phyloP scores from a whole-genome alignment of 1,140 invertebrate species.

The Pseudomyrmex dendroicus region DNA sequence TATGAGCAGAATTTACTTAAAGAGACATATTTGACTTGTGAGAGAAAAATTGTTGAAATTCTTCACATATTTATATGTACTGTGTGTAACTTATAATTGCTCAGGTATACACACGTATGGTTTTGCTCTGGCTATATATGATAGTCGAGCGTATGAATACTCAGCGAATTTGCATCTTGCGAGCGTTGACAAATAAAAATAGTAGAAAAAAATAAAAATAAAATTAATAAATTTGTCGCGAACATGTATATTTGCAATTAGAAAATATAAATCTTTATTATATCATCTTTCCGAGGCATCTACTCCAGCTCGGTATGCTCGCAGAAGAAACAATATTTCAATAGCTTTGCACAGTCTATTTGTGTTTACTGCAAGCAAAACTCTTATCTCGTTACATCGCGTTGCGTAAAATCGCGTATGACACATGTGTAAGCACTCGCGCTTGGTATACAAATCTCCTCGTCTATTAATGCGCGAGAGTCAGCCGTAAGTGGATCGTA shows the following conservation, averaged over 20 bases:
- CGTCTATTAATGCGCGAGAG: conserved; percentile 20
- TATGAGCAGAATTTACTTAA: neutral
- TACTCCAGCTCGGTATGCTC: neutral
- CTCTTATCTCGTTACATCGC: conserved; percentile 23
- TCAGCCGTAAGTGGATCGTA: neutral
- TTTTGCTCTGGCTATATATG: neutral
- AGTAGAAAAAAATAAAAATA: neutral
- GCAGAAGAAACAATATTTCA: neutral
- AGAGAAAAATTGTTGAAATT: neutral
- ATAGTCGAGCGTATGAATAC: neutral
- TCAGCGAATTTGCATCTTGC: neutral
- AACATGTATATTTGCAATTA: neutral
- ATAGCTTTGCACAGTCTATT: neutral
- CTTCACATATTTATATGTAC: neutral
- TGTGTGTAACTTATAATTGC: conserved; percentile 5
- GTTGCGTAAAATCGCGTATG: conserved; percentile 20
- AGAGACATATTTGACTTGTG: neutral
- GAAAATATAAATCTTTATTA: conserved; percentile 5
- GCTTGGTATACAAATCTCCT: conserved; percentile 28
- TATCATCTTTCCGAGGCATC: neutral
- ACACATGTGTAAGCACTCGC: neutral
- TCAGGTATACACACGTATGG: conserved; percentile 4
- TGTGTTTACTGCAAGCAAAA: neutral
- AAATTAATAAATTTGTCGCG: neutral
- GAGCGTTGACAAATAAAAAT: neutral